Evolutionary conservation across 2,888 invertebrate species (phyloP).

Genomic region (Cerceris rybyensis): DNA sequence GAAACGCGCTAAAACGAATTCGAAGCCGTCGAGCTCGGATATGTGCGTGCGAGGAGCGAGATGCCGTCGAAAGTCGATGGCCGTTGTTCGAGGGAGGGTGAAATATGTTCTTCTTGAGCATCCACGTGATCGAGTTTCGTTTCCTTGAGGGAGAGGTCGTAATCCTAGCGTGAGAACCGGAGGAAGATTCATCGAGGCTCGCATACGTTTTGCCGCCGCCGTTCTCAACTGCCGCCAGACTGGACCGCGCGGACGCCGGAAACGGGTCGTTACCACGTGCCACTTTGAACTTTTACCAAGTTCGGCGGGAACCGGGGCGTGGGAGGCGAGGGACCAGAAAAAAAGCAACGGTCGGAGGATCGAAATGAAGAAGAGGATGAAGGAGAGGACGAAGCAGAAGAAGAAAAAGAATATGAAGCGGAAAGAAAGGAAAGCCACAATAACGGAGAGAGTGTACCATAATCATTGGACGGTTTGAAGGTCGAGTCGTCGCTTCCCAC

Average conservation of each 20-base stretch:
- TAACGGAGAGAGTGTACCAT: conserved; percentile 84
- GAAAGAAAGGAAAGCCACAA: too few relatives aligned
- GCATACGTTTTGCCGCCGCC: conserved; percentile 43
- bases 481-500: conserved; percentile 86
- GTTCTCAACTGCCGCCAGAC: conserved; percentile 61
- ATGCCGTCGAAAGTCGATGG: too few relatives aligned
- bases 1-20: too few relatives aligned
- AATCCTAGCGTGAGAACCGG: conserved; percentile 56
- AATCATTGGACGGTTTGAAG: conserved; percentile 87
- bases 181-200: conserved; percentile 62
- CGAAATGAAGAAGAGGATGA: not conserved
- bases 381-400: conserved; percentile 15
- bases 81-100: not conserved
- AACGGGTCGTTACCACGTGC: conserved; percentile 69
- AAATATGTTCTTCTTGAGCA: not conserved
- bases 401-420: not conserved
- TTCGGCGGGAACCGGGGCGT: conserved; percentile 41
- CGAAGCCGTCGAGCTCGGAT: too few relatives aligned
- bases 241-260: conserved; percentile 54
- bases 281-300: conserved; percentile 65
- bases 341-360: conserved; percentile 12
- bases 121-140: conserved; percentile 10
- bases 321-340: conserved; percentile 5
- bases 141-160: conserved; percentile 32
- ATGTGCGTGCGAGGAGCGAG: too few relatives aligned